Conservation (phyloP, 2,797 vertebrate genomes). For the Anolis apletophallus region DNA sequence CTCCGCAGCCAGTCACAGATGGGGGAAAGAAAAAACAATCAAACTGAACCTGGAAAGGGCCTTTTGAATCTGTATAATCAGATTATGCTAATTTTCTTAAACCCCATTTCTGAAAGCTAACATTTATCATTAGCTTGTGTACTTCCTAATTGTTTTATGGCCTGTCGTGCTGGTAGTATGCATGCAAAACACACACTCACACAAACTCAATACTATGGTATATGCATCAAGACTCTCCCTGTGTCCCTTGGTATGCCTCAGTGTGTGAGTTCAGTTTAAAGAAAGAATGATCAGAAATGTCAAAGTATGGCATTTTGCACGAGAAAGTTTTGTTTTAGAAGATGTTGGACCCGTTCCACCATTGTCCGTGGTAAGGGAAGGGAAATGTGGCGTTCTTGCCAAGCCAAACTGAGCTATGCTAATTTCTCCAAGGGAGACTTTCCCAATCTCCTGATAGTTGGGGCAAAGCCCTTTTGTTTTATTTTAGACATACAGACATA, state of each 20-base stretch:
- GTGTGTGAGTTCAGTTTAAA: slow-evolving; percentile 64
- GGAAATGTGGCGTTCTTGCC: neutral
- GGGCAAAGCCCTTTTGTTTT: too few species aligned
- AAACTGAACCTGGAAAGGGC: slow-evolving; percentile 52
- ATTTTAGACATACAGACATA: too few species aligned
- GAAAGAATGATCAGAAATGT: slow-evolving; percentile 62
- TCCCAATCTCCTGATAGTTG: too few species aligned
- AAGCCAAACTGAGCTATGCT: neutral
- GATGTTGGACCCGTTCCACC: slow-evolving; percentile 27
- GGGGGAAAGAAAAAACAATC: slow-evolving; percentile 49
- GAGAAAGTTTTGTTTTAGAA: slow-evolving; percentile 50
- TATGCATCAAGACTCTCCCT: slow-evolving; percentile 28
- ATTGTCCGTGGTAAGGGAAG: slow-evolving; percentile 32
- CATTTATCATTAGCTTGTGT: slow-evolving; percentile 75
- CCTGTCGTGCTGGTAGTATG: slow-evolving; percentile 27
- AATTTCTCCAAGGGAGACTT: neutral
- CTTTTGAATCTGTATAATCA: slow-evolving; percentile 70
- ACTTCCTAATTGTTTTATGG: slow-evolving; percentile 76
- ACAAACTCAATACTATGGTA: slow-evolving; percentile 55
- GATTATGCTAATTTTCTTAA: slow-evolving; percentile 76
- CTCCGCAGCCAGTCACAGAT: slow-evolving; percentile 34
- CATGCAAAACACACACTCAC: neutral
- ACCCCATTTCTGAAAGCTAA: slow-evolving; percentile 68
- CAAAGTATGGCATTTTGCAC: slow-evolving; percentile 54
- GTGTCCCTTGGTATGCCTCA: neutral